Evolutionary conservation across 2,888 invertebrate species (phyloP).

Genomic region (Hirudinaria manillensis): DNA sequence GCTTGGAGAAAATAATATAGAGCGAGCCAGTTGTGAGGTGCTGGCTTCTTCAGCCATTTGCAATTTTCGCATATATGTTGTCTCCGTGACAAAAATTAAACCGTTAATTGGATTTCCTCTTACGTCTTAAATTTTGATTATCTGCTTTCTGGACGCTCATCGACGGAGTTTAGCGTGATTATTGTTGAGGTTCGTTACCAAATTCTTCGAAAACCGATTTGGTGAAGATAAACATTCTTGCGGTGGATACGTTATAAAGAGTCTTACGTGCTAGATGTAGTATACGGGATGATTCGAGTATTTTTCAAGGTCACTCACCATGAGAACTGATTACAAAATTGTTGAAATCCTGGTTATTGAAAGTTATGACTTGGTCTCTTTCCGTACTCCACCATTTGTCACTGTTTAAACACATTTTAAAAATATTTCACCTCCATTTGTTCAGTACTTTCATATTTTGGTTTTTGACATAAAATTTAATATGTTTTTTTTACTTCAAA

Average conservation of each 20-base stretch:
- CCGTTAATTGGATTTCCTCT: background rate
- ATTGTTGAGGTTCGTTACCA: no score
- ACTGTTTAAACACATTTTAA: no score
- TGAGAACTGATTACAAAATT: no score
- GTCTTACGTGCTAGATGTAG: background rate
- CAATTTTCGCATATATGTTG: conserved; percentile 27
- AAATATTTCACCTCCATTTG: no score
- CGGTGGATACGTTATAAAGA: background rate
- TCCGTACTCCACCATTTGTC: no score
- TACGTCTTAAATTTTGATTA: conserved; percentile 3
- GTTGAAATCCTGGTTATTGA: no score
- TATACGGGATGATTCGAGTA: no score
- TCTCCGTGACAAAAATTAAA: conserved; percentile 15
- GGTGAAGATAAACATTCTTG: conserved; percentile 9
- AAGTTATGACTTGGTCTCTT: no score
- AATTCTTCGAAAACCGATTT: background rate
- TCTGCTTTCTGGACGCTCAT: background rate
- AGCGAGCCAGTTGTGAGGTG: conserved; percentile 30
- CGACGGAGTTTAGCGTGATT: background rate
- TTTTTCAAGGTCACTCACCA: conserved; percentile 3
- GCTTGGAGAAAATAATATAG: conserved; percentile 29
- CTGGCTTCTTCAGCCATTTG: conserved; percentile 31
- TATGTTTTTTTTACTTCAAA: no score
- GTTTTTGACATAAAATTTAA: no score
- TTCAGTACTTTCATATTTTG: no score